Percentiles rank a stretch among this genome's conserved stretches.
Conservation (phyloP, 2,797 vertebrate genomes). For the Paedocypris micromegethes region DNA sequence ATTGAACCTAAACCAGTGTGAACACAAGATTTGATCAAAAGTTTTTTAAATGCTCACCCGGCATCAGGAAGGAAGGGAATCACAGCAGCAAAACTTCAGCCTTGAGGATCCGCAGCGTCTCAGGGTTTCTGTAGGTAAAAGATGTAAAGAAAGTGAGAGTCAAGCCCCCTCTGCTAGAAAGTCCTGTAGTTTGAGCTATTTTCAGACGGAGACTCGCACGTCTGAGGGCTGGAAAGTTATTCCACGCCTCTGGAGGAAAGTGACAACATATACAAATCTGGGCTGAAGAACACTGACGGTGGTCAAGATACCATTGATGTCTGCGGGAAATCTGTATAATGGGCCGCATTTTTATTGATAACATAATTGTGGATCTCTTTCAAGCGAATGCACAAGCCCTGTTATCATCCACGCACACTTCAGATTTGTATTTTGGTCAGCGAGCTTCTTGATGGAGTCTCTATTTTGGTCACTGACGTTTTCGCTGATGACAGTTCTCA, state of each 20-base stretch:
- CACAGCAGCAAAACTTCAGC: conserved; percentile 31
- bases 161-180: conserved; percentile 44
- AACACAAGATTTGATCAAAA: conserved; percentile 9
- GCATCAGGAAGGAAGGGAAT: conserved; percentile 44
- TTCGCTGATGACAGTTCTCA: conserved; percentile 44
- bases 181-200: conserved; percentile 69
- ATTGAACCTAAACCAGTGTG: neutral
- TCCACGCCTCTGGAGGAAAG: conserved; percentile 48
- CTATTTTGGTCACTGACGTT: conserved; percentile 35
- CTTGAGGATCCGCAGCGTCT: conserved; percentile 35
- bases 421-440: conserved; percentile 13
- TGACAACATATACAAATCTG: conserved; percentile 52
- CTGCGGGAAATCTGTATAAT: no score
- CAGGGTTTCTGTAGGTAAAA: conserved; percentile 61
- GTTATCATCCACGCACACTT: conserved; percentile 1
- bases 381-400: neutral
- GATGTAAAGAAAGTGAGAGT: conserved; percentile 53
- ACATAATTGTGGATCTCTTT: neutral
- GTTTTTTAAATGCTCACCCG: conserved; percentile 40
- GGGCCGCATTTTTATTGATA: no score
- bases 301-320: conserved; percentile 26
- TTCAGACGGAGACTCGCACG: conserved; percentile 65
- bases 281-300: conserved; percentile 27
- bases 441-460: conserved; percentile 23
- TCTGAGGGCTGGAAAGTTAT: conserved; percentile 57